These are phyloP conservation scores for Dicycla oo DNA, from an alignment of 2,888 invertebrate species.

Conservation along the genomic window DNA sequence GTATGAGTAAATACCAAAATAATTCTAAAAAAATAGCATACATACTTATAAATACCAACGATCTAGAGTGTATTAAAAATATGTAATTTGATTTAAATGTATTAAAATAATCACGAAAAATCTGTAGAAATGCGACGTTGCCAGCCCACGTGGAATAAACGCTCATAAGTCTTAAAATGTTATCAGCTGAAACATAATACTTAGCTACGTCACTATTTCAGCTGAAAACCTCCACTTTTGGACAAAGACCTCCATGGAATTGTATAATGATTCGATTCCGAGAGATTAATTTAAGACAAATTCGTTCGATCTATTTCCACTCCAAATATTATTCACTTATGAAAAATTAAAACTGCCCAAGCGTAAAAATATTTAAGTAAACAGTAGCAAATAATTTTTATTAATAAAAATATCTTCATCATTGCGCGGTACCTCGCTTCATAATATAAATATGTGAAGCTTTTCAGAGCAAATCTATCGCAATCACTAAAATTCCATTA, in stretches of 20 bases:
- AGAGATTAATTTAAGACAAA: not conserved
- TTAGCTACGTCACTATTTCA: not conserved
- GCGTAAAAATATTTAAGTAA: not conserved
- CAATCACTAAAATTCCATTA: slow-evolving; percentile 38
- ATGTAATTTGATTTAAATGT: no score
- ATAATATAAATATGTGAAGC: not conserved
- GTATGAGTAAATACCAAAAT: no score
- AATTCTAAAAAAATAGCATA: no score
- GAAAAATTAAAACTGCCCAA: slow-evolving; percentile 4
- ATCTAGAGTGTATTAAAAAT: no score
- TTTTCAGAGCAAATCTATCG: slow-evolving; percentile 58
- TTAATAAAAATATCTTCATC: not conserved
- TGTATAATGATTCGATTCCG: not conserved
- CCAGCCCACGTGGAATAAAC: no score
- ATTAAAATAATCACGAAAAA: no score
- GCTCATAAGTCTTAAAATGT: no score
- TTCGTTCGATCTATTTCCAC: not conserved
- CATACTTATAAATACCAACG: no score
- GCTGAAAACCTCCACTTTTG: not conserved
- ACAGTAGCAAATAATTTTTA: not conserved
- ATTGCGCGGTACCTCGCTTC: not conserved
- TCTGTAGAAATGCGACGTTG: no score
- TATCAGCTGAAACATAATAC: not conserved
- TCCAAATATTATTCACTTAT: not conserved
- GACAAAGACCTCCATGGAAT: not conserved